Base-by-base conservation (phyloP, 2,888 invertebrate species). In the Oscheius onirici region DNA sequence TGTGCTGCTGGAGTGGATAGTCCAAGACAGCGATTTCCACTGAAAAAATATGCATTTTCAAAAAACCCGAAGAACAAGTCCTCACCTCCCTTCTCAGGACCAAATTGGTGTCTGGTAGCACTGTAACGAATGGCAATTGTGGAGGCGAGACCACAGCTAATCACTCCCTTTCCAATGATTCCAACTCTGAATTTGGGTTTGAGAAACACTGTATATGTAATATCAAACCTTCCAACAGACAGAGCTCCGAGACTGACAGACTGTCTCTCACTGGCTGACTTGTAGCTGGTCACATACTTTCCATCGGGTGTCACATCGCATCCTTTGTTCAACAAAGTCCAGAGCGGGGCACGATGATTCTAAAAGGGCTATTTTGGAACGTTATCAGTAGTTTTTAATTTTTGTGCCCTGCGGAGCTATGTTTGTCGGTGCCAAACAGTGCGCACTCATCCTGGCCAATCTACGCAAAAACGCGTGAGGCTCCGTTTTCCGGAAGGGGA, bases 251-350 rank as follows among this genome's bases (percentile, higher is more conserved):
- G 73, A 69, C 73, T 79, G 52, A 81, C 82, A 34, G 76, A 77
- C 60, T 79, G 76, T 54, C 78, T 72, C 65, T 81, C 81, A 40
- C 81, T 78, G n/a, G 72, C 76, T 75, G 89, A 89, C 55, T 93
- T 93, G 88, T 93, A 94, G n/a, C 93, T 93, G 80, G 94, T 93
- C 82, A 94, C 92, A 88, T 95, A 97, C 75, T 91, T 91, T 0
- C 96, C 96, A 15, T 93, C 93, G 5, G 92, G 91, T 0, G 93
- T 93, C 20, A 97, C 93, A 88, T 95, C 95, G 6, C 94, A 95
- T 0, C 93, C 94, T 82, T 93, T 91, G 88, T 95, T 95, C 67
- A 96, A 90, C 0, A 95, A 90, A 88, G 93, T 92, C 85, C 92
- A 93, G 66, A 93, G 91, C 0, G 95, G 94, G 89, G 96, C 93